A percentile compares a stretch with the other conserved stretches of the same genome.
Conservation (phyloP, 2,888 invertebrate genomes). For the Hydrotaea cyrtoneurina region DNA sequence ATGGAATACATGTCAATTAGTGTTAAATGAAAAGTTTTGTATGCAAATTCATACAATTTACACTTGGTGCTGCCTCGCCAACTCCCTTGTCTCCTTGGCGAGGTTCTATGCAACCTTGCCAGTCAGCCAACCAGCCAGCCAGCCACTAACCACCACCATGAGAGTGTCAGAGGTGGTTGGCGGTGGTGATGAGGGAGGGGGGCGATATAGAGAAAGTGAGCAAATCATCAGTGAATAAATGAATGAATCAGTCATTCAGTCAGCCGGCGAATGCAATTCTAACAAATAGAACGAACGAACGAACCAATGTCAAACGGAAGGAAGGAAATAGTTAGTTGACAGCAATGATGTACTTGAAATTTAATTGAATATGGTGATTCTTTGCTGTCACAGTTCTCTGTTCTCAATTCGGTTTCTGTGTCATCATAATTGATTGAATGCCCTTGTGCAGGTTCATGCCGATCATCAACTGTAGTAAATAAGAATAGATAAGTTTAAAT, state of each 20-base stretch:
- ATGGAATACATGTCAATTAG: slow-evolving; percentile 69
- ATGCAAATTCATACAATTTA: slow-evolving; percentile 66
- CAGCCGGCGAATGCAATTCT: slow-evolving; percentile 20
- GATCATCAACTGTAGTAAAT: neutral
- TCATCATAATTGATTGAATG: slow-evolving; percentile 28
- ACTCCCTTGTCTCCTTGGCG: neutral
- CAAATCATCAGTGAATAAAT: slow-evolving; percentile 20
- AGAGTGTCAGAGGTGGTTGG: too few species aligned
- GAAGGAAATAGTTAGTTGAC: neutral
- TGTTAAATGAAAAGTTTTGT: slow-evolving; percentile 66
- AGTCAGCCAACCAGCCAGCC: too few species aligned
- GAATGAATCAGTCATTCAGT: neutral
- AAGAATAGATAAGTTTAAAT: too few species aligned
- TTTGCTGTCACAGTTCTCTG: neutral
- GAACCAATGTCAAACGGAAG: slow-evolving; percentile 51
- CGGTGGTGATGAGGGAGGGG: neutral
- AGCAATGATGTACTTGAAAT: slow-evolving; percentile 48
- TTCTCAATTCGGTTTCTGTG: slow-evolving; percentile 10
- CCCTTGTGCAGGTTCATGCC: neutral
- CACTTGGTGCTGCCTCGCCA: neutral
- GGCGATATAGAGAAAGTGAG: neutral
- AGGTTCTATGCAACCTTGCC: too few species aligned
- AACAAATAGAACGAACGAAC: slow-evolving; percentile 51
- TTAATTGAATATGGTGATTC: slow-evolving; percentile 44
- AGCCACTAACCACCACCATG: neutral